Conservation (phyloP, 2,888 invertebrate genomes). For the Steinernema carpocapsae region DNA sequence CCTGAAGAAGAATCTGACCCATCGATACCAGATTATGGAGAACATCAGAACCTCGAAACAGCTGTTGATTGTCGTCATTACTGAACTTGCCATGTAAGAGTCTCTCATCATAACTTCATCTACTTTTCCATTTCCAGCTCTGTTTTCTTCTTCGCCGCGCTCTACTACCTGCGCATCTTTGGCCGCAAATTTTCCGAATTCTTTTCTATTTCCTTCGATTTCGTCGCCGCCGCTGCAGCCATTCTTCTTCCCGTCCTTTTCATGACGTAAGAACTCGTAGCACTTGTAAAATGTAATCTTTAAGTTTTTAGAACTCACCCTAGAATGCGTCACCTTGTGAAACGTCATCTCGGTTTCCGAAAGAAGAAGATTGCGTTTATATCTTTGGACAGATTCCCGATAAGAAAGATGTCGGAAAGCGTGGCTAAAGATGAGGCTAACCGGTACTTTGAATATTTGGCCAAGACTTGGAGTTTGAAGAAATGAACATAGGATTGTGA, state of each 20-base stretch:
- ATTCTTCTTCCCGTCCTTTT: background rate
- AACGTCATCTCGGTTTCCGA: background rate
- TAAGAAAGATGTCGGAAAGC: background rate
- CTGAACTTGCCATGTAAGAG: background rate
- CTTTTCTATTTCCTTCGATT: conserved; percentile 9
- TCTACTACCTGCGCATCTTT: background rate
- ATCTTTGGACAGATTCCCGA: background rate
- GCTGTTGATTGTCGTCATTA: background rate
- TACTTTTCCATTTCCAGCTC: background rate
- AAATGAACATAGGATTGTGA: too few relatives aligned
- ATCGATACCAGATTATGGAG: conserved; percentile 6
- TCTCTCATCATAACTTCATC: background rate
- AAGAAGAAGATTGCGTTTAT: background rate
- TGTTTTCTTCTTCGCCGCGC: background rate
- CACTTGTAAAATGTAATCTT: too few relatives aligned
- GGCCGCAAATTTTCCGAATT: background rate
- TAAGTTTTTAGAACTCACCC: background rate
- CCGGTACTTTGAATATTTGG: background rate
- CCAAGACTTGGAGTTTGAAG: background rate
- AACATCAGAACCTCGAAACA: conserved; percentile 17
- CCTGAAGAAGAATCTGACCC: conserved; percentile 12
- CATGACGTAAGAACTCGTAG: conserved; percentile 28
- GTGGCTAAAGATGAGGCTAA: background rate
- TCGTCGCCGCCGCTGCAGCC: background rate
- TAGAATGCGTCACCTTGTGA: background rate